Conservation (phyloP, 2,888 invertebrate species). For the Noctua comes region DNA sequence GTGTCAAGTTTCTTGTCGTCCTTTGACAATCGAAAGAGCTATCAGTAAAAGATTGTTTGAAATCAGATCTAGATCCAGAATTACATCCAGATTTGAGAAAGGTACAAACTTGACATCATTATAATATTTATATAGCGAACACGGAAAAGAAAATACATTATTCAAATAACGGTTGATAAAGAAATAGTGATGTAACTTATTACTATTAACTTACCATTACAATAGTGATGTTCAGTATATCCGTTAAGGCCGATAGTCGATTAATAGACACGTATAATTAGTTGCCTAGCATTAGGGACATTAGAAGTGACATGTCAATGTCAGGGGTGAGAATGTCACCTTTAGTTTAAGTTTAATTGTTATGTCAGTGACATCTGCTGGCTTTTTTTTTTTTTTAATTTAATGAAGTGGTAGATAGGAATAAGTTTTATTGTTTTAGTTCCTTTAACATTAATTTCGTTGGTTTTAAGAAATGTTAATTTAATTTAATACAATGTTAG, state of each 20-base stretch:
- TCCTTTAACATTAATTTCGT: conserved; percentile 1
- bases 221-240: conserved; percentile 59
- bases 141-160: not conserved
- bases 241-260: conserved; percentile 68
- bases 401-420: conserved; percentile 29
- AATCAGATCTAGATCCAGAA: not conserved
- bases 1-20: not conserved
- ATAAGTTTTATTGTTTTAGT: conserved; percentile 26
- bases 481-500: not conserved
- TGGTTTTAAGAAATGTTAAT: not conserved
- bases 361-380: conserved; percentile 62
- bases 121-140: not conserved
- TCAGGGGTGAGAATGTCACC: conserved; percentile 59
- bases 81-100: not conserved
- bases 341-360: conserved; percentile 73
- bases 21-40: not conserved
- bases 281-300: conserved; percentile 70
- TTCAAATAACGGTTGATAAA: conserved; percentile 3
- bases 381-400: conserved; percentile 42
- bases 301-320: conserved; percentile 68
- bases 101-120: not conserved
- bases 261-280: conserved; percentile 73
- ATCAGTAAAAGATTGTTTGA: not conserved
- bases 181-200: not conserved
- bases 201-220: conserved; percentile 29